Evolutionary conservation across 2,797 vertebrate species (phyloP).

Genomic region (Delichon dasypus): DNA sequence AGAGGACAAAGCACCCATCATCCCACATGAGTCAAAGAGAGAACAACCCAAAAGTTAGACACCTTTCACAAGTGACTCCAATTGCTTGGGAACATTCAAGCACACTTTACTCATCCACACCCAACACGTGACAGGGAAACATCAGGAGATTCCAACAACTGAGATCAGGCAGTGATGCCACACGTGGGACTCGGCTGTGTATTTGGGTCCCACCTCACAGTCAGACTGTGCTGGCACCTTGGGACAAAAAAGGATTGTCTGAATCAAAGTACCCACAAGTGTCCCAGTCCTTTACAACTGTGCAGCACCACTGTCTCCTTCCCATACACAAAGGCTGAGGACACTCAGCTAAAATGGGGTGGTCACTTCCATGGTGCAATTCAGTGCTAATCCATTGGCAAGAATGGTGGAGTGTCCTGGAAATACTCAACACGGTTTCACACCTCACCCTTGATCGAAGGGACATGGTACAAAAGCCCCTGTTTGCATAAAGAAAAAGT

Average conservation of each 20-base stretch:
- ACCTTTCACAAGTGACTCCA: background rate
- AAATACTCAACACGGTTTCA: background rate
- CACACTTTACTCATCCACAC: background rate
- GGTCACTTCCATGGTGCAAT: background rate
- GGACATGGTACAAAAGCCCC: background rate
- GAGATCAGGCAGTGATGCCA: background rate
- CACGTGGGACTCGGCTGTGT: rapidly evolving
- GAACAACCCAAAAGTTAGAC: background rate
- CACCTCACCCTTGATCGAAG: background rate
- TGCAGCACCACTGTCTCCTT: background rate
- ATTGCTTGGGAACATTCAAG: background rate
- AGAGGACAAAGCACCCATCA: background rate
- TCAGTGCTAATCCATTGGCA: background rate
- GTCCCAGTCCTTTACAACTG: background rate
- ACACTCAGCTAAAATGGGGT: background rate
- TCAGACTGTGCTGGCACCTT: background rate
- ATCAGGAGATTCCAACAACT: background rate
- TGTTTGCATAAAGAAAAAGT: background rate
- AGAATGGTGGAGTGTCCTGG: background rate
- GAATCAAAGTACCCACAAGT: background rate
- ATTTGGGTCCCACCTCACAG: background rate
- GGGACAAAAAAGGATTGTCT: background rate
- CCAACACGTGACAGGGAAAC: background rate
- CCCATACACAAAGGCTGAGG: background rate
- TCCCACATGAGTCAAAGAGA: background rate